These are phyloP conservation scores for Augochlora pura DNA, from an alignment of 1,140 invertebrate genomes.

Conservation along the genomic window DNA sequence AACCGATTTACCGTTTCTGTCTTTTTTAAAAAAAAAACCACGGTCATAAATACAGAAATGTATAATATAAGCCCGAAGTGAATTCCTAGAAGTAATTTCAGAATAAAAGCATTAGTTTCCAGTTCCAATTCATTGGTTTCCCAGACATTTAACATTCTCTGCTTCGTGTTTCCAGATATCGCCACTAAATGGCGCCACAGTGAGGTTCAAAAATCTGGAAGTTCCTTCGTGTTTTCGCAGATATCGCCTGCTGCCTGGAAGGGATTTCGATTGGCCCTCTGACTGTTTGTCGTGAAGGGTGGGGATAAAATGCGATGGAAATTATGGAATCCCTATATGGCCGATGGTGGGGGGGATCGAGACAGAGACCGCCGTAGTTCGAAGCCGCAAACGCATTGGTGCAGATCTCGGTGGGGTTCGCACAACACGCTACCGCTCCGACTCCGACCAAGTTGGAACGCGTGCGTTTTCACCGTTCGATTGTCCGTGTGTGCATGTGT, in stretches of 20 bases:
- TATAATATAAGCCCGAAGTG: no score
- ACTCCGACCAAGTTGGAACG: constrained; percentile 13
- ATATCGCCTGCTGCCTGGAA: neutral
- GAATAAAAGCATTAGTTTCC: no score
- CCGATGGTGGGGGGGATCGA: neutral
- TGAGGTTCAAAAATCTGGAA: neutral
- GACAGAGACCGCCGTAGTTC: constrained; percentile 30
- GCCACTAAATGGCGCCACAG: no score
- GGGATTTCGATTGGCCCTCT: no score
- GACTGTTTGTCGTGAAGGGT: no score
- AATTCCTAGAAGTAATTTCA: no score
- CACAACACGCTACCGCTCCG: constrained; percentile 26
- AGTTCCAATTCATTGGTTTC: no score
- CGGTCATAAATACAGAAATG: no score
- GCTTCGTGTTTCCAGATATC: no score
- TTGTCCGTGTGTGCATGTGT: constrained; percentile 27
- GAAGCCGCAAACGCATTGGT: constrained; percentile 47
- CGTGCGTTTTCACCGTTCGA: constrained; percentile 20
- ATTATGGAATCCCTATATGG: neutral
- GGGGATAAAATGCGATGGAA: neutral
- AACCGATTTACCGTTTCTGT: no score
- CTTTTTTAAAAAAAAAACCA: no score
- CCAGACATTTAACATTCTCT: no score
- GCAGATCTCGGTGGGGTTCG: constrained; percentile 44
- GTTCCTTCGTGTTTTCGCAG: neutral